phyloP scores from a whole-genome alignment of 2,797 vertebrate genomes.

The Acanthurus lineatus region DNA sequence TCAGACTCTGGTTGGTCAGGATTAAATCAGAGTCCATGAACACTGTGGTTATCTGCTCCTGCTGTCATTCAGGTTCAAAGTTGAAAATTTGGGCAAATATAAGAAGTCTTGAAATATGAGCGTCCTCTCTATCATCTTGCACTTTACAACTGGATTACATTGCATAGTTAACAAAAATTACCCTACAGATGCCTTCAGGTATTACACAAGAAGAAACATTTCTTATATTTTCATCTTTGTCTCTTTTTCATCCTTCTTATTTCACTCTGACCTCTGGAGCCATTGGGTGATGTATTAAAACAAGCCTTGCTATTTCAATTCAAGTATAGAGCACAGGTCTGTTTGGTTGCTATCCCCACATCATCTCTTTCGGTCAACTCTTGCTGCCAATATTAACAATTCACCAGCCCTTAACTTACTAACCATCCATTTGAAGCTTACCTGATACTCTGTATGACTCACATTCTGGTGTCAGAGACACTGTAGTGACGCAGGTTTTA shows the following conservation, averaged over 20 bases:
- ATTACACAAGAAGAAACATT: neutral
- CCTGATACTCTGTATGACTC: conserved; percentile 53
- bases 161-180: neutral
- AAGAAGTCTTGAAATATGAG: too few relatives aligned
- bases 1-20: neutral
- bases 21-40: conserved; percentile 13
- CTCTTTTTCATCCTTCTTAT: neutral
- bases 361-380: conserved; percentile 37
- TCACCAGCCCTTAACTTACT: conserved; percentile 48
- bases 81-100: conserved; percentile 4
- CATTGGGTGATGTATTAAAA: conserved; percentile 42
- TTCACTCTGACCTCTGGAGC: conserved; percentile 33
- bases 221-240: conserved; percentile 11
- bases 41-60: conserved; percentile 1
- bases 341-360: conserved; percentile 49
- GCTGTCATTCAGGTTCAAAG: conserved; percentile 9
- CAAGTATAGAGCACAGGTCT: conserved; percentile 48
- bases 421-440: conserved; percentile 50
- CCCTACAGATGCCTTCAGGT: too few relatives aligned
- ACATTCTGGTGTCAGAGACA: neutral
- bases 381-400: conserved; percentile 52
- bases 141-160: neutral
- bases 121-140: too few relatives aligned
- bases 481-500: conserved; percentile 33
- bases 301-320: conserved; percentile 15